Evolutionary conservation across 2,113 vertebrate species (phyloP).

Genomic region (Gasterosteus nipponicus): DNA sequence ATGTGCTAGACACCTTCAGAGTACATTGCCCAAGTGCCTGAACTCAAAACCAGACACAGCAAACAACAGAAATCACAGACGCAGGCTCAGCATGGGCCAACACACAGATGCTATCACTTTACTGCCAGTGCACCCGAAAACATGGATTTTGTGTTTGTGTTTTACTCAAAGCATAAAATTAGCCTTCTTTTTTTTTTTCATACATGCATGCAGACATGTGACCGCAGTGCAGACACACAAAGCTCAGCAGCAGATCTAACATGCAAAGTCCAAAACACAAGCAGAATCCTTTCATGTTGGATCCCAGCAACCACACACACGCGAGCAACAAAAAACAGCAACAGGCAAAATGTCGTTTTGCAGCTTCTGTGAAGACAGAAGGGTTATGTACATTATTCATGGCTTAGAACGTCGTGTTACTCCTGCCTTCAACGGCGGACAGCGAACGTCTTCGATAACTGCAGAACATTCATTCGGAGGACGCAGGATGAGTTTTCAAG

Average conservation of each 20-base stretch:
- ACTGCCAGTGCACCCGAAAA: neutral
- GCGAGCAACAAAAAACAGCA: constrained; percentile 4
- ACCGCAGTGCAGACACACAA: constrained; percentile 40
- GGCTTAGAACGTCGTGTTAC: neutral
- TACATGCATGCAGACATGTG: constrained; percentile 33
- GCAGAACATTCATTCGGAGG: neutral
- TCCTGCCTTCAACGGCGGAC: neutral
- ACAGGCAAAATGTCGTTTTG: constrained; percentile 5
- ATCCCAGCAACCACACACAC: constrained; percentile 22
- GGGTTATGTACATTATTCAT: neutral
- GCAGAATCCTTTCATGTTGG: constrained; percentile 13
- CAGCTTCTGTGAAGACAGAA: constrained; percentile 12
- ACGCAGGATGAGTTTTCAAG: neutral
- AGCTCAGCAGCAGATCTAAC: constrained; percentile 33
- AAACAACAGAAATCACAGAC: neutral
- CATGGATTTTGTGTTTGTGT: neutral
- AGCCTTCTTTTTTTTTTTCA: constrained; percentile 11
- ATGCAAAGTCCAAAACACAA: constrained; percentile 32
- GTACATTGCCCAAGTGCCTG: constrained; percentile 16
- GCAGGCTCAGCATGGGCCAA: neutral
- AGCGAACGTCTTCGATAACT: neutral
- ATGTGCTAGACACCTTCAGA: constrained; percentile 51
- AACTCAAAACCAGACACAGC: constrained; percentile 31
- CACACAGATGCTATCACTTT: constrained; percentile 15
- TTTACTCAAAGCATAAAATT: constrained; percentile 17